These are phyloP conservation scores for Pyrgilauda ruficollis DNA, from an alignment of 2,113 vertebrate species.

Conservation along the genomic window DNA sequence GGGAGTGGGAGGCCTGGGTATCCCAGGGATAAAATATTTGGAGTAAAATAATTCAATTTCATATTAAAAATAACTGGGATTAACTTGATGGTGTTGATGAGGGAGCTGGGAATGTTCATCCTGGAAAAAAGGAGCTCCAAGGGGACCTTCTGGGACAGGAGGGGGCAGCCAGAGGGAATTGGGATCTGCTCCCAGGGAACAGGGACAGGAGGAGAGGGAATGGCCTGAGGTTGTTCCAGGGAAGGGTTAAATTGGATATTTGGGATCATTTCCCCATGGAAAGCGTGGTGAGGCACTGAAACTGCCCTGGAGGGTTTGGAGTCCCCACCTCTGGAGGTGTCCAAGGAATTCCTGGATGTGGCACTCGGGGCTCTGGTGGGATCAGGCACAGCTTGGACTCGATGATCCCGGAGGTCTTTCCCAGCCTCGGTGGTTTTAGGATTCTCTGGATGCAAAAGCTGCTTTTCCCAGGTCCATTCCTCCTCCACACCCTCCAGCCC, in stretches of 20 bases:
- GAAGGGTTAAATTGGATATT: neutral
- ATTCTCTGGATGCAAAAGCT: neutral
- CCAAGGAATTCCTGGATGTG: neutral
- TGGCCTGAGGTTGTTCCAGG: rapidly evolving
- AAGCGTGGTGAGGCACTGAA: neutral
- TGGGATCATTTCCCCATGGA: neutral
- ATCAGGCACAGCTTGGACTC: no score
- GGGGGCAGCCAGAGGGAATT: neutral
- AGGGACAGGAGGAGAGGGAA: neutral
- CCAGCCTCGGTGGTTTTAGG: neutral
- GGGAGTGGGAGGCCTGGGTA: neutral
- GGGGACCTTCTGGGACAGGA: neutral
- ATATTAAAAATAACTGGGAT: neutral
- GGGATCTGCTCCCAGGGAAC: neutral
- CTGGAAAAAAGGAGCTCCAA: neutral
- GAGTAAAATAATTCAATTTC: neutral
- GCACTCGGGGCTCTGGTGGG: neutral
- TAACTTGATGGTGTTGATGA: no score
- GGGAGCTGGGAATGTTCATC: neutral
- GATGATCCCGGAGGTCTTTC: no score
- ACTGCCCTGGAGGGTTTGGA: neutral
- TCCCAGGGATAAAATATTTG: neutral
- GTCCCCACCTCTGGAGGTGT: neutral
- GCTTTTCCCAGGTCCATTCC: neutral
- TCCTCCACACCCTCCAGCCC: neutral